Evolutionary conservation across 2,113 vertebrate species (phyloP).

Genomic region (Etia nguti): DNA sequence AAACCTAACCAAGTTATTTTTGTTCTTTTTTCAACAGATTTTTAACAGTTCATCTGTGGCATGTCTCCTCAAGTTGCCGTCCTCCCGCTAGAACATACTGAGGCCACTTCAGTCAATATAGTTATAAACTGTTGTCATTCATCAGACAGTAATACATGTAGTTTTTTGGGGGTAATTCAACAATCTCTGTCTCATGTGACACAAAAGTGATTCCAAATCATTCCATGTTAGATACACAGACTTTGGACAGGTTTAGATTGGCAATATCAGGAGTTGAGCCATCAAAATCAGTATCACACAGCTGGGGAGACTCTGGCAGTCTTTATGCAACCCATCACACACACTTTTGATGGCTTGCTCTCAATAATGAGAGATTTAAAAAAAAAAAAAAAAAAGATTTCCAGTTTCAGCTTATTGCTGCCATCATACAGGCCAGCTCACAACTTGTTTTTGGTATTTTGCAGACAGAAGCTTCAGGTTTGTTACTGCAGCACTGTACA

Average conservation of each 20-base stretch:
- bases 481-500: neutral
- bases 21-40: neutral
- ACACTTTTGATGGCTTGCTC: neutral
- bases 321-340: neutral
- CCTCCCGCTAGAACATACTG: neutral
- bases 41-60: neutral
- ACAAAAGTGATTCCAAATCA: neutral
- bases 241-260: neutral
- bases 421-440: neutral
- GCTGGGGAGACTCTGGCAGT: neutral
- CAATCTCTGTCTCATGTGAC: neutral
- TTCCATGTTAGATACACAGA: neutral
- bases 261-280: neutral
- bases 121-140: neutral
- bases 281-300: neutral
- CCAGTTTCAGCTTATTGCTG: neutral
- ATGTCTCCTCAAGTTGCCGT: neutral
- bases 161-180: neutral
- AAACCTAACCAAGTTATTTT: neutral
- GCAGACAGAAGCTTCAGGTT: neutral
- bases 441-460: neutral
- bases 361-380: neutral
- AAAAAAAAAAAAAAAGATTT: neutral
- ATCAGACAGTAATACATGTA: neutral
- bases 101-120: neutral